Percentiles rank a stretch among this genome's conserved stretches.
phyloP scores from a whole-genome alignment of 2,888 invertebrate species.

The Drosophila paranaensis region DNA sequence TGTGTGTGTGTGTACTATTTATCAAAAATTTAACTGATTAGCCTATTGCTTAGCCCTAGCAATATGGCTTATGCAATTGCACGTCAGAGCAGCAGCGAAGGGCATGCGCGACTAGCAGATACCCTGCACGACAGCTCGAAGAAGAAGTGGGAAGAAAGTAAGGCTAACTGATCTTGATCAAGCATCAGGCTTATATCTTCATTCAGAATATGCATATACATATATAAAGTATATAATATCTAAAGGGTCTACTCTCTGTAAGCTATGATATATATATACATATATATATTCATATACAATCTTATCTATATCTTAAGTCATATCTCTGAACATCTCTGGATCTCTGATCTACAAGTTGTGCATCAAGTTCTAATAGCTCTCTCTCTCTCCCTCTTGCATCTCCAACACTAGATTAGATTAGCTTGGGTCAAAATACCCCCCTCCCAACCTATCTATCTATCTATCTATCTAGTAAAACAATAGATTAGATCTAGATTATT shows the following conservation, averaged over 20 bases:
- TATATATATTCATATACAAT: neutral
- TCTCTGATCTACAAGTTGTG: neutral
- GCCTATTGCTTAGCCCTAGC: slow-evolving; percentile 1
- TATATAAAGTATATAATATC: too few species aligned
- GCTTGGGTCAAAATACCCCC: neutral
- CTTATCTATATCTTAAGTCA: neutral
- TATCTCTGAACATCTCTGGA: neutral
- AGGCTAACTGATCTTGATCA: too few species aligned
- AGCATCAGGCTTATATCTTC: too few species aligned
- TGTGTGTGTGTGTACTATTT: slow-evolving; percentile 3
- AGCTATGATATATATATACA: neutral
- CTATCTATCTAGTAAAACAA: neutral
- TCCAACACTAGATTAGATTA: neutral
- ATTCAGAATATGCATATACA: too few species aligned
- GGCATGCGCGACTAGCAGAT: neutral
- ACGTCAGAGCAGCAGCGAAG: too few species aligned
- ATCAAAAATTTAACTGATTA: slow-evolving; percentile 1
- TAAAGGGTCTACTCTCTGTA: neutral
- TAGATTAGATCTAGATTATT: slow-evolving; percentile 8
- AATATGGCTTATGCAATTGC: neutral
- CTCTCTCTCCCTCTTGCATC: neutral
- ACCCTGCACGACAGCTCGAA: neutral
- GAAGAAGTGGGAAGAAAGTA: too few species aligned
- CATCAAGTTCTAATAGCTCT: too few species aligned
- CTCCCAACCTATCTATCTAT: neutral